phyloP scores from a whole-genome alignment of 1,140 invertebrate species.

The Antheraea pernyi region DNA sequence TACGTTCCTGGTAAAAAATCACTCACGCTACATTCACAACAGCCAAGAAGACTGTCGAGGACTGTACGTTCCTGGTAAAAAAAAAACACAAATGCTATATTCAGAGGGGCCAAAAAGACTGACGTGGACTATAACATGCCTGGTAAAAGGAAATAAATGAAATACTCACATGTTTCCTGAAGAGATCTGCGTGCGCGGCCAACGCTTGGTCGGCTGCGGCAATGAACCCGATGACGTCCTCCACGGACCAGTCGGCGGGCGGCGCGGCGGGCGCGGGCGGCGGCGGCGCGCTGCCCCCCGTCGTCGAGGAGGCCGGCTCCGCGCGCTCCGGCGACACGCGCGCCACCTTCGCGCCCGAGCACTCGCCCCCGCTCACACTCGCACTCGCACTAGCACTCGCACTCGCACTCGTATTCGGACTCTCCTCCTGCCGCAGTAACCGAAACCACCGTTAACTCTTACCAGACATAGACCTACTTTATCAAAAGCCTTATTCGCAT shows the following conservation, averaged over 20 bases:
- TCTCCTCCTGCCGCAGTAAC: slow-evolving; percentile 27
- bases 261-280: slow-evolving; percentile 76
- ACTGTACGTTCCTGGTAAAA: too few species aligned
- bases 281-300: slow-evolving; percentile 48
- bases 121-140: too few species aligned
- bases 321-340: slow-evolving; percentile 59
- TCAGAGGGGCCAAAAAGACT: too few species aligned
- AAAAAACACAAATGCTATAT: too few species aligned
- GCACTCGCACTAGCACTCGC: background rate
- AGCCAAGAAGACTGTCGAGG: too few species aligned
- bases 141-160: background rate
- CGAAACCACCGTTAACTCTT: too few species aligned
- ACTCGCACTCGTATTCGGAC: background rate
- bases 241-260: slow-evolving; percentile 94
- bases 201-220: slow-evolving; percentile 89
- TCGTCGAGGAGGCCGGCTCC: slow-evolving; percentile 69
- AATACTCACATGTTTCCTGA: slow-evolving; percentile 93
- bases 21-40: too few species aligned
- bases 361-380: slow-evolving; percentile 23
- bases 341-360: slow-evolving; percentile 45
- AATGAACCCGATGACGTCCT: slow-evolving; percentile 96
- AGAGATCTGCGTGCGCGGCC: slow-evolving; percentile 93
- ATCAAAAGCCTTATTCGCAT: too few species aligned
- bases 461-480: too few species aligned
- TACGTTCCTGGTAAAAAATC: too few species aligned